A percentile compares a stretch with the other conserved stretches of the same genome.
phyloP scores from a whole-genome alignment of 1,140 invertebrate species.

The Musca domestica region DNA sequence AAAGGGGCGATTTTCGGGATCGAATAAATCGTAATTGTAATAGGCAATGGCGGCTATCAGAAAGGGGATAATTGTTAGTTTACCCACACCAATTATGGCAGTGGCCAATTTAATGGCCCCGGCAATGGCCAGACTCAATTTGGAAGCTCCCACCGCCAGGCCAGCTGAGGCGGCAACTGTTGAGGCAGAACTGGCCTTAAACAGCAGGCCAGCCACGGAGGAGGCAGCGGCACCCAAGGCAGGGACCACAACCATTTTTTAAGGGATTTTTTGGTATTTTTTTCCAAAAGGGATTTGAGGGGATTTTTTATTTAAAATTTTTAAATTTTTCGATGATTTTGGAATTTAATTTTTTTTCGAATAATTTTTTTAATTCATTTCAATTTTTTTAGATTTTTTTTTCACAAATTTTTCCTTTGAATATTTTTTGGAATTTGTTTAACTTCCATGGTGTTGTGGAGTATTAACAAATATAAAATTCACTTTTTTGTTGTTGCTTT shows the following conservation, averaged over 20 bases:
- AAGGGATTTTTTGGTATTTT: neutral
- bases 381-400: neutral
- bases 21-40: slow-evolving; percentile 81
- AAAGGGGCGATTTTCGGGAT: slow-evolving; percentile 79
- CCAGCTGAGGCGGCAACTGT: slow-evolving; percentile 45
- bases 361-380: neutral
- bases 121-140: slow-evolving; percentile 55
- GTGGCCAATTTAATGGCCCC: slow-evolving; percentile 68
- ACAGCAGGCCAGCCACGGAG: slow-evolving; percentile 45
- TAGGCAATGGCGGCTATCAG: slow-evolving; percentile 77
- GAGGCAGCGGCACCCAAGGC: slow-evolving; percentile 44
- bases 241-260: slow-evolving; percentile 44
- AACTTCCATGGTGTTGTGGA: neutral
- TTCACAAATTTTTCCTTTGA: neutral
- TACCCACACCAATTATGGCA: slow-evolving; percentile 66
- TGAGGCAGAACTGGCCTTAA: slow-evolving; percentile 47
- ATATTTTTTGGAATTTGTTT: slow-evolving; percentile 8
- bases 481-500: neutral
- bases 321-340: slow-evolving; percentile 2
- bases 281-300: neutral
- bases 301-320: neutral
- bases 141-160: slow-evolving; percentile 44
- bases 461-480: neutral
- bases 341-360: neutral
- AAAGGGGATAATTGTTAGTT: slow-evolving; percentile 73